Evolutionary conservation across 1,140 invertebrate species (phyloP), one percentile per base, ranked within the genome.

Genomic region (Acromyrmex heyeri): DNA sequence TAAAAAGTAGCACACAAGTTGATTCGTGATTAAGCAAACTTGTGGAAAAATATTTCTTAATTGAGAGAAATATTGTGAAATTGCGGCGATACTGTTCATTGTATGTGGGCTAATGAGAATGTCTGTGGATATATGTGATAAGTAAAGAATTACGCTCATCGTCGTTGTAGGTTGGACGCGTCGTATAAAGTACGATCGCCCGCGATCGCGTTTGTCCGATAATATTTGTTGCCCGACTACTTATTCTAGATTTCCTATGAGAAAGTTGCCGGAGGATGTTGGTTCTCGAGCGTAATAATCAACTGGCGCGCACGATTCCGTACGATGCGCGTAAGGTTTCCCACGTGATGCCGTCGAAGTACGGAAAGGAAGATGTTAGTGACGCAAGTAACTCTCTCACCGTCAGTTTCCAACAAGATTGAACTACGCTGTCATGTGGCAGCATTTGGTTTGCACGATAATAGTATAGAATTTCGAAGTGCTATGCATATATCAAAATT

Each of bases 241-340:
- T 75, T 83, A 83, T 85, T 78, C 62, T 65, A 85, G 61, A 78
- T 85, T 87, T 72, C 12, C 69, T 83, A 62, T 57, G 79, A 75
- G 86, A 87, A 87, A 87, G 77, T 65, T 53, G 76, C 67, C 59
- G 8, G 55, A 72, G 79, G 34, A 87, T 75, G 61, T 67, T 38
- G 55, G 55, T 24, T 53, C 76, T 59, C 83, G 64, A 61, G 34
- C 16, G 24, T 61, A 73, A 67, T 73, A 85, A 72, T 72, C 67
- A 86, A 65, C 57, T 18, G 7, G 53, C 44, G 78, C 67, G 27
- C 38, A 50, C 34, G 65, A 48, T 67, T 85, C 55, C 75, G 27
- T 50, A 61, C 27, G 55, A 87, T 73, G 59, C 61, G 69, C 79
- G 24, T 34, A 73, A 82, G 57, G n/a, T 87, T 87, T 87, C 86